These are phyloP conservation scores for Argynnis bischoffii DNA, from an alignment of 2,888 invertebrate species.

Conservation along the genomic window DNA sequence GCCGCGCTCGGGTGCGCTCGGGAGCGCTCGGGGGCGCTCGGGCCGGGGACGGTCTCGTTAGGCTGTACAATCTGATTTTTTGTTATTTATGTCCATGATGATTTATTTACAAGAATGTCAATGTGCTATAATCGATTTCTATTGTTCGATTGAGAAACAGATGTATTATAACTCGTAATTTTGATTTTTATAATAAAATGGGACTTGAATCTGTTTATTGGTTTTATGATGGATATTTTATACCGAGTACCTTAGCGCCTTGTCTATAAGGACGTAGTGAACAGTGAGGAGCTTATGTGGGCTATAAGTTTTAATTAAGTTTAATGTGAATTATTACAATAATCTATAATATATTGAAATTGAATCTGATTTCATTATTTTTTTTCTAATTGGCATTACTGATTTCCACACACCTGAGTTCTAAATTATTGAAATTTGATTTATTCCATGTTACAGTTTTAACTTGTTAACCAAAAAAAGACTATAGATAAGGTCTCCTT, in stretches of 20 bases:
- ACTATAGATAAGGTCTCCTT: too few species aligned
- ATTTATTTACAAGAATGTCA: conserved; percentile 75
- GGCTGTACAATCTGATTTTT: conserved; percentile 68
- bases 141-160: conserved; percentile 78
- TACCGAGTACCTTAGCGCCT: conserved; percentile 81
- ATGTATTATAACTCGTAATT: conserved; percentile 83
- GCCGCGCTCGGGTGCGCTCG: conserved; percentile 45
- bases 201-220: conserved; percentile 82
- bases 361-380: conserved; percentile 80
- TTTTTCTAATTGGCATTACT: conserved; percentile 78
- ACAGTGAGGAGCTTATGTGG: conserved; percentile 79
- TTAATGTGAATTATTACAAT: conserved; percentile 82
- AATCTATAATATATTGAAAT: conserved; percentile 83
- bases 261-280: conserved; percentile 74
- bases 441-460: not conserved
- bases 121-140: conserved; percentile 78
- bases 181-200: conserved; percentile 83
- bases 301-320: conserved; percentile 81
- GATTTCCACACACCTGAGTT: conserved; percentile 57
- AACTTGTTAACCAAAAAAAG: too few species aligned
- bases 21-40: conserved; percentile 45
- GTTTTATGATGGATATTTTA: conserved; percentile 82
- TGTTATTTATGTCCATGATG: conserved; percentile 79
- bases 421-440: conserved; percentile 43
- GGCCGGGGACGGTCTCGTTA: conserved; percentile 55